phyloP scores from a whole-genome alignment of 1,140 invertebrate species.

The Catajapyx aquilonaris region DNA sequence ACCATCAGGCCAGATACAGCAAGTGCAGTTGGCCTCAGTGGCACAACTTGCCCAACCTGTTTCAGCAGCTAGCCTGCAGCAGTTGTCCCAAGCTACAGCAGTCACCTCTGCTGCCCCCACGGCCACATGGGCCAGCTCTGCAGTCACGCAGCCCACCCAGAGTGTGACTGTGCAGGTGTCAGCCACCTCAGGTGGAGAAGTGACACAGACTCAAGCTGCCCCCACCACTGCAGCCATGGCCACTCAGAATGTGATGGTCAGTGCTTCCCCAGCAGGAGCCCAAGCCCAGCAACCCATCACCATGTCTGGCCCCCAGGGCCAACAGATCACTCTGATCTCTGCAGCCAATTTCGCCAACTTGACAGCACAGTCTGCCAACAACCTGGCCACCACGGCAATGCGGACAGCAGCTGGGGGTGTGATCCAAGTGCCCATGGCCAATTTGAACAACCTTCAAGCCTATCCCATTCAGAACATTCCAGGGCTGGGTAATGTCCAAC shows the following conservation, averaged over 20 bases:
- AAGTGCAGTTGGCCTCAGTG: constrained; percentile 46
- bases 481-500: constrained; percentile 52
- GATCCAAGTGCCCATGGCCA: constrained; percentile 1
- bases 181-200: too few species aligned
- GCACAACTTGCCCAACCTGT: constrained; percentile 19
- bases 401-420: constrained; percentile 10
- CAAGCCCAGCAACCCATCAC: constrained; percentile 39
- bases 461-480: constrained; percentile 45
- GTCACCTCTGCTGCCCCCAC: not conserved
- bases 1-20: constrained; percentile 66
- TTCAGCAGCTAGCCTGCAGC: not conserved
- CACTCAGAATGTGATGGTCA: too few species aligned
- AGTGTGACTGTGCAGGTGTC: too few species aligned
- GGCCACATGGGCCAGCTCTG: constrained; percentile 6
- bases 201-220: constrained; percentile 21
- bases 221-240: too few species aligned
- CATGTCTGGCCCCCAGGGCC: too few species aligned
- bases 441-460: constrained; percentile 23
- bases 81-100: not conserved
- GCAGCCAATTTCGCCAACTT: constrained; percentile 23
- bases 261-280: too few species aligned
- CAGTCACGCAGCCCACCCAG: constrained; percentile 8
- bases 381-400: constrained; percentile 15
- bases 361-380: constrained; percentile 12
- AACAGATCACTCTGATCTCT: constrained; percentile 45